phyloP scores from a whole-genome alignment of 1,140 invertebrate species.

The Bombus breviceps region DNA sequence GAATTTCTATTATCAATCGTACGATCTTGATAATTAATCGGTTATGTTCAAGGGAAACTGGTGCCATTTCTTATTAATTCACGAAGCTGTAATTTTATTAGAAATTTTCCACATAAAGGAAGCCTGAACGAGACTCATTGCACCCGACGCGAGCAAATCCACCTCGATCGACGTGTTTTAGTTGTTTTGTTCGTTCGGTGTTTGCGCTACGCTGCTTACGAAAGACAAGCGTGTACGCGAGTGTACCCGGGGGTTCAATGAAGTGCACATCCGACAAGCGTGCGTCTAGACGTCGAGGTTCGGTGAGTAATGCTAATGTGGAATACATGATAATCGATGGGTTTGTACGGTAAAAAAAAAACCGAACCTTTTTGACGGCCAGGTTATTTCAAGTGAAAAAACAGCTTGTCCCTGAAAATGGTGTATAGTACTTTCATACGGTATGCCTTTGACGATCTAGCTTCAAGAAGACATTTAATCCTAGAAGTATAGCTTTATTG shows the following conservation, averaged over 20 bases:
- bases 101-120: not conserved
- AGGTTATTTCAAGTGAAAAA: not conserved
- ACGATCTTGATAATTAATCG: slow-evolving; percentile 18
- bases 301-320: slow-evolving; percentile 46
- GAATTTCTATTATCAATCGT: not conserved
- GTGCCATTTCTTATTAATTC: slow-evolving; percentile 7
- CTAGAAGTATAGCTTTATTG: too few species aligned
- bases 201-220: slow-evolving; percentile 37
- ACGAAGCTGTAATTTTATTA: slow-evolving; percentile 25
- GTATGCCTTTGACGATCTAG: not conserved
- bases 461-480: not conserved
- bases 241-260: slow-evolving; percentile 48
- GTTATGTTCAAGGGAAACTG: not conserved
- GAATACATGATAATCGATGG: slow-evolving; percentile 54
- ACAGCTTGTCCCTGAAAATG: not conserved
- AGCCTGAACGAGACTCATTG: not conserved
- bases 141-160: not conserved
- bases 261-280: slow-evolving; percentile 66
- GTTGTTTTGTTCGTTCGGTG: slow-evolving; percentile 22
- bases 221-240: slow-evolving; percentile 44
- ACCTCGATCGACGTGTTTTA: slow-evolving; percentile 16
- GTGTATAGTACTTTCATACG: not conserved
- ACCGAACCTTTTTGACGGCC: not conserved
- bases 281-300: slow-evolving; percentile 57
- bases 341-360: not conserved